Evolutionary conservation across 2,797 vertebrate genomes (phyloP).

Genomic region (Danio kyathit): DNA sequence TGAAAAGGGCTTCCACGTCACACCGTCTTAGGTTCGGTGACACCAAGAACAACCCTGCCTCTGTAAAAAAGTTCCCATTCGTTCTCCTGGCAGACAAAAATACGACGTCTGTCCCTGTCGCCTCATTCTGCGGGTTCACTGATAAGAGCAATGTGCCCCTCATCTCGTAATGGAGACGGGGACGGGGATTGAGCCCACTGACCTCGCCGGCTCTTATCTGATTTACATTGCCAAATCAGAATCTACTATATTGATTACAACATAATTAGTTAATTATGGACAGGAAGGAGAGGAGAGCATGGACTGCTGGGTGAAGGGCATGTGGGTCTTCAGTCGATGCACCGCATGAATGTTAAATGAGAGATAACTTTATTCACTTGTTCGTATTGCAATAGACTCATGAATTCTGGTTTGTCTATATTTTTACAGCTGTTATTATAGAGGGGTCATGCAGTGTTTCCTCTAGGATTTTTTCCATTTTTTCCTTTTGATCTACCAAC

Average conservation of each 20-base stretch:
- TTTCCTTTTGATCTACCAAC: no score
- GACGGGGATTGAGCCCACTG: slow-evolving; percentile 74
- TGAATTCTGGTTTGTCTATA: not conserved
- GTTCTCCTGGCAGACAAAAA: slow-evolving; percentile 17
- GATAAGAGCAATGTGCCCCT: slow-evolving; percentile 68
- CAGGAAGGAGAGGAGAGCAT: slow-evolving; percentile 65
- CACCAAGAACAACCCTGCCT: slow-evolving; percentile 16
- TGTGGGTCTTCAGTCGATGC: slow-evolving; percentile 52
- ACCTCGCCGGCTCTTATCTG: slow-evolving; percentile 81
- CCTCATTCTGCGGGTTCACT: slow-evolving; percentile 70
- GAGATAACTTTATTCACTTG: slow-evolving; percentile 24
- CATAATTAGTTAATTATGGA: slow-evolving; percentile 88
- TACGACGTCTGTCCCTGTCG: slow-evolving; percentile 9
- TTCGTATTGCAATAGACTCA: not conserved
- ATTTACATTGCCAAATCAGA: slow-evolving; percentile 87
- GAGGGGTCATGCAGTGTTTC: no score
- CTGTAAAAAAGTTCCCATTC: slow-evolving; percentile 6
- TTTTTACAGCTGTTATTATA: not conserved
- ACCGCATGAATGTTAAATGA: slow-evolving; percentile 67
- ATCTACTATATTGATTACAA: slow-evolving; percentile 87
- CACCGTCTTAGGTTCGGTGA: slow-evolving; percentile 13
- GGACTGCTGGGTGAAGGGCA: slow-evolving; percentile 69
- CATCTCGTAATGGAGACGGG: slow-evolving; percentile 78
- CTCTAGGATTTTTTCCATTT: no score
- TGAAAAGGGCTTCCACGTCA: slow-evolving; percentile 61